Conservation (phyloP, 92 coral and sea anemone genomes). For the Scolanthus callimorphus region DNA sequence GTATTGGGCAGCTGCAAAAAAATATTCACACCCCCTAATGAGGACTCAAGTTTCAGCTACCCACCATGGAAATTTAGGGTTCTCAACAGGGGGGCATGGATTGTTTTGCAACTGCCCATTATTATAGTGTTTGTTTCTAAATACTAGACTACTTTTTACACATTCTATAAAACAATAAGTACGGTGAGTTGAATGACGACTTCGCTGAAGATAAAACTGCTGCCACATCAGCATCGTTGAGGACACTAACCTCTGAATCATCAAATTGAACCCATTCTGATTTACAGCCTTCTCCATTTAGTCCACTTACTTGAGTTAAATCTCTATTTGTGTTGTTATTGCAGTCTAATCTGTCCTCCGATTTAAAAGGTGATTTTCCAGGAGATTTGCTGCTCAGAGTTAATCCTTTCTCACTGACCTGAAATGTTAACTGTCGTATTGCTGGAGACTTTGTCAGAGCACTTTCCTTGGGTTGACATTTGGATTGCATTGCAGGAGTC, state of each 20-base stretch:
- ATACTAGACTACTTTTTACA: not conserved
- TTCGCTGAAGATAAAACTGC: slow-evolving; percentile 75
- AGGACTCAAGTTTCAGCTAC: no score
- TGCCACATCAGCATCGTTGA: slow-evolving; percentile 66
- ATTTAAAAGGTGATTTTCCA: not conserved
- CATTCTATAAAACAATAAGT: slow-evolving; percentile 72
- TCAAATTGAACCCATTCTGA: slow-evolving; percentile 92
- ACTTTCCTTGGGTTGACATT: not conserved
- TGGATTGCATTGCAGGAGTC: not conserved
- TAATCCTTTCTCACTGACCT: slow-evolving; percentile 10
- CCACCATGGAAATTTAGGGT: no score
- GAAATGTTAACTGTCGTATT: slow-evolving; percentile 62
- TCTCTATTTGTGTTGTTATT: not conserved
- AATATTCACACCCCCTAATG: no score
- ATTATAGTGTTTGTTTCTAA: not conserved
- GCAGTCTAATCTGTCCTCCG: not conserved
- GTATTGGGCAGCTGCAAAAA: no score
- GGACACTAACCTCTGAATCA: slow-evolving; percentile 71
- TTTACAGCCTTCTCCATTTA: not conserved
- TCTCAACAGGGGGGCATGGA: no score
- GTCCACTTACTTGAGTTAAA: not conserved
- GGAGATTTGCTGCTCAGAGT: not conserved
- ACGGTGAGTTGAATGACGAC: slow-evolving; percentile 92
- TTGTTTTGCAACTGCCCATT: not conserved
- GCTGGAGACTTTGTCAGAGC: slow-evolving; percentile 23